Base-by-base conservation (phyloP, 2,113 vertebrate genomes). In the Chlamydotis undulata region DNA sequence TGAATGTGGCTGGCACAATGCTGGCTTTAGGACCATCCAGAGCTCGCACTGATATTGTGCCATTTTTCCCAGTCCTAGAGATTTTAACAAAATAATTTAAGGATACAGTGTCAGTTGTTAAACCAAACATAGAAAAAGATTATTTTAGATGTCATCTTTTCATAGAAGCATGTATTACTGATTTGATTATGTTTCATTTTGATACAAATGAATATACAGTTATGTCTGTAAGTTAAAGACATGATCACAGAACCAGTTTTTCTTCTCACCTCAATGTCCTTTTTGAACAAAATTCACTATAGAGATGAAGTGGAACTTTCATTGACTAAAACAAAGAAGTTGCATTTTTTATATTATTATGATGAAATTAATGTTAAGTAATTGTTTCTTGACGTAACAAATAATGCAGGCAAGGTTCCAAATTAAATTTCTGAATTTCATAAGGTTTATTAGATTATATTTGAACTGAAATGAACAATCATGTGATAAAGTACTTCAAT, bases 11-110 rank as follows among this genome's bases (percentile, higher is more conserved):
- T 43, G 99, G 98, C 86, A 99, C 87, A 6, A 99, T 98, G 81
- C 98, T 98, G 65, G 99, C 99, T 98, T 98, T 99, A 53, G 99
- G 97, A 22, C 99, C 99, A 81, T 99, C 99, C 78, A 99, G 96
- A 17, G 99, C 99, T 95, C 98, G 98, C 25, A 99, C 99, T 0
- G 98, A 99, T 98, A 99, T 97, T n/a, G 98, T 99, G 63, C 99
- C 99, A 77, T 99, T 99, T 97, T 98, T 98, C 28, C 99, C 99
- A 86, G 98, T 99, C 79, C 99, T 99, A 89, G 35, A 92, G 28
- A 49, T 97, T 73, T n/a, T 31, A 91, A 83, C 29, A 74, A 90
- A 92, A 78, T 4, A 59, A 31, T 28, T 83, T 45, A 86, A 91
- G 61, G 35, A 75, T 12, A 35, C 4, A 55, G n/a, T 56, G 7